phyloP scores from a whole-genome alignment of 2,888 invertebrate genomes.

The Caenorhabditis japonica region DNA sequence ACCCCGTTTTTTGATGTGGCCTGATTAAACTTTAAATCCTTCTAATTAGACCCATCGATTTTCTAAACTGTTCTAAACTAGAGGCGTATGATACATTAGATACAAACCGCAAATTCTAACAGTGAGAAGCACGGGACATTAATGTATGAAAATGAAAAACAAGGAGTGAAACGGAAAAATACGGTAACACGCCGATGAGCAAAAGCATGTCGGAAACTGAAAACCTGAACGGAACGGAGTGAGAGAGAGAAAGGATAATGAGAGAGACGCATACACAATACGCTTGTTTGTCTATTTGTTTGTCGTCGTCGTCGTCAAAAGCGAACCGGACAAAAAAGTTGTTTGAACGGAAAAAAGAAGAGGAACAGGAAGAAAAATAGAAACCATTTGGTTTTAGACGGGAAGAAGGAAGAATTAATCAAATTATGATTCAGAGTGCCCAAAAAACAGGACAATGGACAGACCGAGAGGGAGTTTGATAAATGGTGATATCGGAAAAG shows the following conservation, averaged over 20 bases:
- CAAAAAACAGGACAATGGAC: constrained; percentile 1
- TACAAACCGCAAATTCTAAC: too few species aligned
- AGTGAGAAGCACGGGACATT: too few species aligned
- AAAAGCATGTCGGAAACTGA: neutral
- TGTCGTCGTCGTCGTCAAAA: too few species aligned
- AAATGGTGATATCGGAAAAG: constrained; percentile 8
- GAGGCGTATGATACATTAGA: too few species aligned
- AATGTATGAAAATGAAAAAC: constrained; percentile 8
- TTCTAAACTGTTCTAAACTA: too few species aligned
- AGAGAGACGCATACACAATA: constrained; percentile 1
- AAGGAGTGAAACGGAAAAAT: neutral
- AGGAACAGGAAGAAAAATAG: neutral
- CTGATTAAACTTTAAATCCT: too few species aligned
- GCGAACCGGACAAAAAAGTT: constrained; percentile 7
- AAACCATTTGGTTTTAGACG: too few species aligned
- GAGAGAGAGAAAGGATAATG: constrained; percentile 15
- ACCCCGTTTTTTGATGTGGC: too few species aligned
- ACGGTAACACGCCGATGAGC: too few species aligned
- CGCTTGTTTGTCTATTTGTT: constrained; percentile 7
- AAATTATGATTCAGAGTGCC: constrained; percentile 16
- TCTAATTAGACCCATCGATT: too few species aligned
- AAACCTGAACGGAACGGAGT: neutral
- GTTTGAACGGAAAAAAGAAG: neutral
- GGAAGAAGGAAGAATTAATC: constrained; percentile 17
- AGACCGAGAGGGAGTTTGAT: neutral